Evolutionary conservation across 2,113 vertebrate genomes (phyloP), one percentile per base, ranked within the genome.

Genomic region (Coturnix japonica): DNA sequence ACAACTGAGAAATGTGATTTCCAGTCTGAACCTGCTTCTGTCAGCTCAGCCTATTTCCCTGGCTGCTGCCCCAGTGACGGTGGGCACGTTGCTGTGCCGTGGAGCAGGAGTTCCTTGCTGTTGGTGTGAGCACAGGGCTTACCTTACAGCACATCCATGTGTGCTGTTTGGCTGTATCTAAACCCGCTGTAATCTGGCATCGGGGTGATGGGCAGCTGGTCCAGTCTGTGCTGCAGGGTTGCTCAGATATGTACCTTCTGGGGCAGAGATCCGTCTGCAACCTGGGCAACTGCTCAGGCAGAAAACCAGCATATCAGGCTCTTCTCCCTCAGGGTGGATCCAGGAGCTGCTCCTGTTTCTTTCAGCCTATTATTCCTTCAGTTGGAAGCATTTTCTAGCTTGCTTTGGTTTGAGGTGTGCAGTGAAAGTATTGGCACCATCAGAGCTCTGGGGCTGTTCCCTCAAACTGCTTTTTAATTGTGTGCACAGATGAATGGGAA

Each of bases 41-140:
- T 82, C 64, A 89, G 37, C 66, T 70, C 83, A 44, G 66, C 23
- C 44, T 1, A 0, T n/a, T n/a, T 76, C 7, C 47, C 57, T 2
- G 1, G 3, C 21, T 59, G 70, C 74, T 70, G 5, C 59, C 54
- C 51, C 41, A 8, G 69, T 31, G 71, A 16, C 31, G n/a, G 47
- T 1, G 0, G 28, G 37, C 0, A 0, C 33, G 49, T 59, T 66
- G 0, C 28, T 4, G 70, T 63, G 2, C 35, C 0, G 0, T 12
- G 19, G 64, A 60, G 79, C 4, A 2, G 87, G 67, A 33, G 69
- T 21, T 44, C 49, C 46, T 18, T 47, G 66, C 61, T 2, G 1
- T 9, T 33, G 23, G 56, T 28, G 37, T 9, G 3, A 86, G 59
- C 61, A 2, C 31, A 23, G n/a, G 11, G 44, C 44, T 94, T 11